phyloP scores from a whole-genome alignment of 2,113 vertebrate genomes.

The Malurus cyaneus region DNA sequence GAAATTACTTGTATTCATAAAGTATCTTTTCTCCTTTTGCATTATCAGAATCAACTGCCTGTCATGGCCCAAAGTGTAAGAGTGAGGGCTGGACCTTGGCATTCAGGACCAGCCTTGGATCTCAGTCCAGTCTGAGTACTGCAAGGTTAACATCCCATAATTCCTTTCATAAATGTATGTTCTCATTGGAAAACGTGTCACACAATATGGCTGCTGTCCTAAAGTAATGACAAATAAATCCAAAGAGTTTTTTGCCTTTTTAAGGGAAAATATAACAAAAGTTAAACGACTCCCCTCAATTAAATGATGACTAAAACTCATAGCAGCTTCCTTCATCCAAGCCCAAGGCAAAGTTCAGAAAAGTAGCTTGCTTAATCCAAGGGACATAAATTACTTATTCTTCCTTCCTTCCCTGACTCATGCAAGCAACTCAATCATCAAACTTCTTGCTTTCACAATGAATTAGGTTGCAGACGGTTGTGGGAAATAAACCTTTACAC shows the following conservation, averaged over 20 bases:
- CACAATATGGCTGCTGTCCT: not conserved
- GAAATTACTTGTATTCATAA: not conserved
- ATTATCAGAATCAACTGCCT: not conserved
- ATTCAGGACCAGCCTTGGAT: not conserved
- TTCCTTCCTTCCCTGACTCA: not conserved
- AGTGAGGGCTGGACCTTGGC: not conserved
- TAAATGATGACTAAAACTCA: not conserved
- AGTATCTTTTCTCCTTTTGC: not conserved
- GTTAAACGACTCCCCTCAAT: not conserved
- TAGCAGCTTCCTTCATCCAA: not conserved
- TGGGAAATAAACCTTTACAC: not conserved
- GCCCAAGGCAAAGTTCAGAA: not conserved
- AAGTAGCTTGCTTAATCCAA: not conserved
- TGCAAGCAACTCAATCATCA: not conserved
- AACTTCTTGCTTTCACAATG: not conserved
- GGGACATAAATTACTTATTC: not conserved
- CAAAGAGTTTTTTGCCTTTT: not conserved
- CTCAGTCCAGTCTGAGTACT: not conserved
- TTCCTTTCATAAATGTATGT: not conserved
- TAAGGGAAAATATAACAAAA: not conserved
- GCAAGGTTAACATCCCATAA: not conserved
- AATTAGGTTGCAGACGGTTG: fast-evolving
- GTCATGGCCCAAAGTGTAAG: not conserved
- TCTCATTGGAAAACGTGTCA: not conserved
- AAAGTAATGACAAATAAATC: not conserved